phyloP scores from a whole-genome alignment of 2,888 invertebrate genomes.

The Caenorhabditis sp. region DNA sequence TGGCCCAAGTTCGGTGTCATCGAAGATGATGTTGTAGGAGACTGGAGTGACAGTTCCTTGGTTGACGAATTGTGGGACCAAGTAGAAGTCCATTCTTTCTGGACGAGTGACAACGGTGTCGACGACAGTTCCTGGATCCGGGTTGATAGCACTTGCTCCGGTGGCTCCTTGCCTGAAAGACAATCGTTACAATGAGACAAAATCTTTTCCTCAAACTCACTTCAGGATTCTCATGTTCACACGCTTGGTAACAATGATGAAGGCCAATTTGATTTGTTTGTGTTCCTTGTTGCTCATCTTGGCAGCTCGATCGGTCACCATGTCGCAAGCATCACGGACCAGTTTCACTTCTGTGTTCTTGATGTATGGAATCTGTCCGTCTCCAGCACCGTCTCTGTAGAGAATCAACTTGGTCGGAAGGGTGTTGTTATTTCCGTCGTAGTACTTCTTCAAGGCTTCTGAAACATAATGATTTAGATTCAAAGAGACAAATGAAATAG shows the following conservation, averaged over 20 bases:
- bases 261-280: constrained; percentile 87
- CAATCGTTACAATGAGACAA: not conserved
- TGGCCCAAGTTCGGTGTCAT: constrained; percentile 87
- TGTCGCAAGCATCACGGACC: constrained; percentile 68
- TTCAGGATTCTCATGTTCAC: constrained; percentile 88
- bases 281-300: constrained; percentile 84
- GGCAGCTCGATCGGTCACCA: constrained; percentile 56
- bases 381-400: constrained; percentile 95
- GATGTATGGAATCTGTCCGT: constrained; percentile 90
- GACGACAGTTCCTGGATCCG: constrained; percentile 91
- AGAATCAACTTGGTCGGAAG: constrained; percentile 91
- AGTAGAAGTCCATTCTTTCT: constrained; percentile 90
- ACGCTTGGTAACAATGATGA: constrained; percentile 93
- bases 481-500: not conserved
- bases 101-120: constrained; percentile 86
- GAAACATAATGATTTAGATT: constrained; percentile 72
- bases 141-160: constrained; percentile 86
- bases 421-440: constrained; percentile 86
- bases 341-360: constrained; percentile 88
- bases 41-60: constrained; percentile 95
- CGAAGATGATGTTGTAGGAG: constrained; percentile 91
- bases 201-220: constrained; percentile 29
- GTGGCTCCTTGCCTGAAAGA: constrained; percentile 30
- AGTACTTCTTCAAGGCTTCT: constrained; percentile 88
- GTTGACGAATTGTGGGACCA: constrained; percentile 91